Conservation (phyloP, 2,797 vertebrate species). For the Discoglossus pictus region DNA sequence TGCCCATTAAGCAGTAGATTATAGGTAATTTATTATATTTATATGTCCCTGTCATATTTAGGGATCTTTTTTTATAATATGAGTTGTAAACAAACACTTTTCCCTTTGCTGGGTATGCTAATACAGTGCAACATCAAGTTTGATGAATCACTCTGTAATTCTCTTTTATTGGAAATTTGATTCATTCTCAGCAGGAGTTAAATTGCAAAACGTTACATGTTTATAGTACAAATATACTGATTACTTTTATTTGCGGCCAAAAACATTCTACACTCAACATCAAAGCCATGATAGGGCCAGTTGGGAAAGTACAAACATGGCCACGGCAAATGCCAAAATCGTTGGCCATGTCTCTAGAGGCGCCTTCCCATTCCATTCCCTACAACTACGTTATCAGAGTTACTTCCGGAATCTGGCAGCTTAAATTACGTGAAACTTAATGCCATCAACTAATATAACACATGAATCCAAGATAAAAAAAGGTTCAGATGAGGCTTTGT, state of each 20-base stretch:
- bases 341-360: slow-evolving; percentile 17
- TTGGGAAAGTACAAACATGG: slow-evolving; percentile 34
- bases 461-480: slow-evolving; percentile 1
- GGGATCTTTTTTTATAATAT: no score
- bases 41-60: no score
- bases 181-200: slow-evolving; percentile 49
- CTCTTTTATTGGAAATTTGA: slow-evolving; percentile 42
- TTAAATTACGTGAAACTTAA: background rate
- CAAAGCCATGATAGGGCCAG: slow-evolving; percentile 39
- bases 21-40: no score
- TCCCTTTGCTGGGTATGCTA: background rate
- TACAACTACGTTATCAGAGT: slow-evolving; percentile 13
- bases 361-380: slow-evolving; percentile 27
- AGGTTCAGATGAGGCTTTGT: background rate
- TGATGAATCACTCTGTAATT: slow-evolving; percentile 46
- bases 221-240: slow-evolving; percentile 50
- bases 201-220: slow-evolving; percentile 51
- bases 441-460: slow-evolving; percentile 4
- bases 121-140: slow-evolving; percentile 17
- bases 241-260: slow-evolving; percentile 44
- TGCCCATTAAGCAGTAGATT: no score
- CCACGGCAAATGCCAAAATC: slow-evolving; percentile 17
- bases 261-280: slow-evolving; percentile 38
- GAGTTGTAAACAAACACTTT: no score
- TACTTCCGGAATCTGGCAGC: background rate